A percentile compares a stretch with the other conserved stretches of the same genome.
Conservation (phyloP, 1,140 invertebrate species). For the Idris sp. region DNA sequence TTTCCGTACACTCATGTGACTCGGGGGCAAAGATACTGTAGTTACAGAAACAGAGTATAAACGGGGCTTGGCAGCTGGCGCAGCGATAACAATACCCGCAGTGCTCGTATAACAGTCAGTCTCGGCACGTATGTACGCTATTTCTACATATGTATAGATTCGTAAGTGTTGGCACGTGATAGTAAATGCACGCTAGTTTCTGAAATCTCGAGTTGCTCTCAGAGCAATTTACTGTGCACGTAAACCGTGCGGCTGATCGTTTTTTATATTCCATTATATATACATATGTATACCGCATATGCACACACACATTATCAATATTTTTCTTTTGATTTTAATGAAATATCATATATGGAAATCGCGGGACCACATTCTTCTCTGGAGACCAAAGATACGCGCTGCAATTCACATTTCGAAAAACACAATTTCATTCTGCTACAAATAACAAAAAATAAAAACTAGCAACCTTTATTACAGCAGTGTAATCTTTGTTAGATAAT, state of each 20-base stretch:
- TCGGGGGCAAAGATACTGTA: slow-evolving; percentile 59
- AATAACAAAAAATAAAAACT: too few species aligned
- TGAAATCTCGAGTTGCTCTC: slow-evolving; percentile 68
- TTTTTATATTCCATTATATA: slow-evolving; percentile 58
- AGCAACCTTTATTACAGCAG: slow-evolving; percentile 7
- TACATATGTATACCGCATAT: too few species aligned
- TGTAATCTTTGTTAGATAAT: slow-evolving; percentile 36
- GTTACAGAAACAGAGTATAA: slow-evolving; percentile 62
- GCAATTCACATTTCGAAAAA: slow-evolving; percentile 33
- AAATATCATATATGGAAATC: slow-evolving; percentile 53
- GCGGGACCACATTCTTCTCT: slow-evolving; percentile 15
- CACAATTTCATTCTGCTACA: slow-evolving; percentile 25
- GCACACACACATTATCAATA: slow-evolving; percentile 40
- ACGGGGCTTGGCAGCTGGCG: slow-evolving; percentile 68
- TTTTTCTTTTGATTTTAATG: slow-evolving; percentile 53
- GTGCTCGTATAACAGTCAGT: slow-evolving; percentile 70
- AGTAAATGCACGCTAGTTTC: slow-evolving; percentile 55
- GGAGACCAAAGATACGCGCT: slow-evolving; percentile 18
- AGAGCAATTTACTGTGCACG: slow-evolving; percentile 54
- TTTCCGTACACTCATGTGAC: slow-evolving; percentile 45
- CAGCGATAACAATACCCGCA: slow-evolving; percentile 72
- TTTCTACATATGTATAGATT: slow-evolving; percentile 62
- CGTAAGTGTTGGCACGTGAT: slow-evolving; percentile 60
- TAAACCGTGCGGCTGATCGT: slow-evolving; percentile 53
- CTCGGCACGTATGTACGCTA: slow-evolving; percentile 50